Evolutionary conservation across 1,140 invertebrate species (phyloP).

Genomic region (Drosophila obscura): DNA sequence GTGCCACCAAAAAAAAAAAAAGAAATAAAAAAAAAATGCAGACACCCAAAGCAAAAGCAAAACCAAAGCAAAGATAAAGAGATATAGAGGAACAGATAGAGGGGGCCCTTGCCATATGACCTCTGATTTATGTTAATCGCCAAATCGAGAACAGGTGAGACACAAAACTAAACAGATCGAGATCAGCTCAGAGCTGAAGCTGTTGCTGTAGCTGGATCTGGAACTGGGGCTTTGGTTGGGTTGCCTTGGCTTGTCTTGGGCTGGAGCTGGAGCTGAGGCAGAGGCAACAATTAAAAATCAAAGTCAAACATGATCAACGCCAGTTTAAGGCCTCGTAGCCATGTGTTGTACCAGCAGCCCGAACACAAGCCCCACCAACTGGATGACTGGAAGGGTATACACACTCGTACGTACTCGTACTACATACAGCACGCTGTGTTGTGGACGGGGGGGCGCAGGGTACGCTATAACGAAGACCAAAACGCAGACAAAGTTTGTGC

Average conservation of each 20-base stretch:
- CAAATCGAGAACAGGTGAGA: constrained; percentile 57
- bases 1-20: constrained; percentile 63
- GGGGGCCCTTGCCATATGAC: constrained; percentile 61
- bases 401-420: no score
- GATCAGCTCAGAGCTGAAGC: constrained; percentile 29
- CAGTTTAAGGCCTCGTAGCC: constrained; percentile 78
- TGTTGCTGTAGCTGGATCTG: constrained; percentile 14
- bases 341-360: constrained; percentile 77
- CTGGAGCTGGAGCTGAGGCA: constrained; percentile 22
- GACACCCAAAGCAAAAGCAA: constrained; percentile 19
- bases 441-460: background rate
- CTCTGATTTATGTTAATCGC: constrained; percentile 81
- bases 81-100: no score
- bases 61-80: constrained; percentile 3
- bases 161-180: constrained; percentile 8
- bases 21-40: constrained; percentile 42
- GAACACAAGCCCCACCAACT: constrained; percentile 63
- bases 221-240: constrained; percentile 12
- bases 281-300: constrained; percentile 81
- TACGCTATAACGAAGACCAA: constrained; percentile 44
- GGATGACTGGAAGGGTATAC: constrained; percentile 15
- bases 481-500: constrained; percentile 44
- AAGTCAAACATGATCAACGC: constrained; percentile 83
- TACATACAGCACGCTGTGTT: no score
- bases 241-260: constrained; percentile 22